Evolutionary conservation across 2,888 invertebrate genomes (phyloP).

Genomic region (Autographa gamma): DNA sequence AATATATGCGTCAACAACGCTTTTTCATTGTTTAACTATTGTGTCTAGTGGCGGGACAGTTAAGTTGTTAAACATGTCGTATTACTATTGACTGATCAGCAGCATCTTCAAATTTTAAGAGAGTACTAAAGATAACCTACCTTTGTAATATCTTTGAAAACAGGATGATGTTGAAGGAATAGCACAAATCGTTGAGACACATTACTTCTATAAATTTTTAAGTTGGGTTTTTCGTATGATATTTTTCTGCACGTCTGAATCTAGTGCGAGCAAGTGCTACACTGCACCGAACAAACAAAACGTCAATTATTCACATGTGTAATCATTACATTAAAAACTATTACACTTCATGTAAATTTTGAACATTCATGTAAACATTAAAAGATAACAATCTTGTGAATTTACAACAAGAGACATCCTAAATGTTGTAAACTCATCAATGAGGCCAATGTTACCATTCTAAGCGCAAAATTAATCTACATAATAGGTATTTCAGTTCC

Average conservation of each 20-base stretch:
- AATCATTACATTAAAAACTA: neutral
- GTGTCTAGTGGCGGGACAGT: too few species aligned
- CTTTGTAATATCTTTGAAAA: neutral
- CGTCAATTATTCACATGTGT: neutral
- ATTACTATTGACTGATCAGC: too few species aligned
- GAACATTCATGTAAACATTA: slow-evolving; percentile 18
- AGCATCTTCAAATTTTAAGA: neutral
- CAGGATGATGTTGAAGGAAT: neutral
- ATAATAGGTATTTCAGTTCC: slow-evolving; percentile 68
- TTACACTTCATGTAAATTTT: slow-evolving; percentile 18
- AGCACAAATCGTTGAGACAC: too few species aligned
- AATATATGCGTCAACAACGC: too few species aligned
- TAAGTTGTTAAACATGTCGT: too few species aligned
- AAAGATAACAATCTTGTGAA: slow-evolving; percentile 23
- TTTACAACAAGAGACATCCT: slow-evolving; percentile 39
- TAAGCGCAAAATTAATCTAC: slow-evolving; percentile 69
- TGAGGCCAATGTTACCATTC: slow-evolving; percentile 65
- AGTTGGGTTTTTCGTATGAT: neutral
- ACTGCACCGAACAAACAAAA: neutral
- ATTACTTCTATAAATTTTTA: too few species aligned
- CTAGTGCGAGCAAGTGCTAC: neutral
- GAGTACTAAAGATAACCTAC: neutral
- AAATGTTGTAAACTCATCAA: slow-evolving; percentile 53
- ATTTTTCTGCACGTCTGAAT: neutral
- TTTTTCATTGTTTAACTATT: too few species aligned